phyloP scores from a whole-genome alignment of 1,140 invertebrate genomes.

The Cydia fagiglandana region DNA sequence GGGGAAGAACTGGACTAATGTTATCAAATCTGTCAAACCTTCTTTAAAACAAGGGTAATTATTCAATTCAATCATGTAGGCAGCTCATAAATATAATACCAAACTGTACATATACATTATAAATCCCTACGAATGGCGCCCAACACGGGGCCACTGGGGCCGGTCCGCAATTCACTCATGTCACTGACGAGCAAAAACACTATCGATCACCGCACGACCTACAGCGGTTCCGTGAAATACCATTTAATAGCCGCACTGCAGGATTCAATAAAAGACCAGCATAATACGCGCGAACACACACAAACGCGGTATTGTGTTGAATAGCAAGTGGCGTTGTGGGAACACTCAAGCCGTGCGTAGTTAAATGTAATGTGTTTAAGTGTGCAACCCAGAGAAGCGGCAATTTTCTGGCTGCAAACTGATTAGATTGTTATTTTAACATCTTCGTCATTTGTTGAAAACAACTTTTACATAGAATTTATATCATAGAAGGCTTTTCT shows the following conservation, averaged over 20 bases:
- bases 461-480: no score
- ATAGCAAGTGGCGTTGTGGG: constrained; percentile 3
- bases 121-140: not conserved
- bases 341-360: constrained; percentile 10
- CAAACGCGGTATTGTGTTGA: not conserved
- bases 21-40: not conserved
- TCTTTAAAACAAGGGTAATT: not conserved
- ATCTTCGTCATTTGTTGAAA: no score
- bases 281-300: constrained; percentile 10
- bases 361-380: constrained; percentile 4
- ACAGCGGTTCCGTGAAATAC: constrained; percentile 21
- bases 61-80: not conserved
- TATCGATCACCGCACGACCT: constrained; percentile 15
- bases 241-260: constrained; percentile 16
- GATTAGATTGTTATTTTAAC: no score
- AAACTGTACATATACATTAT: not conserved
- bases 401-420: no score
- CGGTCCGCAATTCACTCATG: not conserved
- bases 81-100: not conserved
- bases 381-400: no score
- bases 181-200: constrained; percentile 26
- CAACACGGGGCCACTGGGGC: constrained; percentile 16
- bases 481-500: no score
- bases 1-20: no score
- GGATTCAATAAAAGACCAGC: constrained; percentile 9